Conservation (phyloP, 2,888 invertebrate genomes). For the Parelbella ahira region DNA sequence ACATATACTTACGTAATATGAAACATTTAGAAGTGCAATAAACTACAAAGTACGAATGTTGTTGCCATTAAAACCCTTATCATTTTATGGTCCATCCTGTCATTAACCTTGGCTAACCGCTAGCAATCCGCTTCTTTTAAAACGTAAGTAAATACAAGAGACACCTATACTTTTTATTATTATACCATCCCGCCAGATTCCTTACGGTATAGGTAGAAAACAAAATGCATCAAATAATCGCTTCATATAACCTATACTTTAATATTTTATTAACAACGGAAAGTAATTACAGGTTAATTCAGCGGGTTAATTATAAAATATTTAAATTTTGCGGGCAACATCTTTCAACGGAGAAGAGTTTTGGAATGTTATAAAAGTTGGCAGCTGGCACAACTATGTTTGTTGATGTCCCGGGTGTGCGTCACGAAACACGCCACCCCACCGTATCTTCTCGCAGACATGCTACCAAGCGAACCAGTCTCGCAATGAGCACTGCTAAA, state of each 20-base stretch:
- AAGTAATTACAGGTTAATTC: too few relatives aligned
- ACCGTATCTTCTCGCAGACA: constrained; percentile 3
- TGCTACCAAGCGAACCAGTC: constrained; percentile 7
- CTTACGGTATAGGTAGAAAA: too few relatives aligned
- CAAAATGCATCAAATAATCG: too few relatives aligned
- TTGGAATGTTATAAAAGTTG: background rate
- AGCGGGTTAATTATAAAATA: background rate
- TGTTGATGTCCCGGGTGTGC: background rate
- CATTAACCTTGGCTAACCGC: constrained; percentile 4
- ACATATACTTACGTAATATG: too few relatives aligned
- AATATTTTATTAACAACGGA: too few relatives aligned
- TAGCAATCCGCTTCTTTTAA: background rate
- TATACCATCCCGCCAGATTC: too few relatives aligned
- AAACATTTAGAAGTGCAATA: too few relatives aligned
- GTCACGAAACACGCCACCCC: background rate
- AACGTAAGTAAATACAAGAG: too few relatives aligned
- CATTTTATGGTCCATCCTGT: constrained; percentile 6
- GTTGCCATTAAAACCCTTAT: background rate
- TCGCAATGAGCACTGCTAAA: background rate
- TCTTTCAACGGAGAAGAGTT: background rate
- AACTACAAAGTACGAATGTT: background rate
- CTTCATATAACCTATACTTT: too few relatives aligned
- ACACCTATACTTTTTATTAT: too few relatives aligned
- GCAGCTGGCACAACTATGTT: background rate
- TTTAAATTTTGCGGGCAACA: constrained; percentile 3